Evolutionary conservation across 2,888 invertebrate species (phyloP), one percentile per base, ranked within the genome.

Genomic region (Mythimna ferrago): DNA sequence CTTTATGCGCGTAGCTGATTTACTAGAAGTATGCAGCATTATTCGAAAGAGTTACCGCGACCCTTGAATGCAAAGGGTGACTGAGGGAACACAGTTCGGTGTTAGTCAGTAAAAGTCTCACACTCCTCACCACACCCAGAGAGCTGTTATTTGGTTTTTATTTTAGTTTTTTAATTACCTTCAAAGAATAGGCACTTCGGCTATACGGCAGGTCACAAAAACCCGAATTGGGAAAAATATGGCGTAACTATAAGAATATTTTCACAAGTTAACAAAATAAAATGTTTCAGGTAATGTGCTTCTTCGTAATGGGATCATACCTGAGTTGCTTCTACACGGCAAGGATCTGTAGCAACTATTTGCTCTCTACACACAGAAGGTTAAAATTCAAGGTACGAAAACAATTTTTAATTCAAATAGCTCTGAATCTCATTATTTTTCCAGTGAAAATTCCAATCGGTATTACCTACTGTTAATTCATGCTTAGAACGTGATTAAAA

Each of bases 311-410:
- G 38, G 95, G 95, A 63, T 73, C 91, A 2, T 95, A 94, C 79
- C 76, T 95, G n/a, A 85, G 86, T 54, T 93, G 90, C 74, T 92
- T 93, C 77, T 96, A 95, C 78, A 90, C 90, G 5, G 93, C 95
- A 4, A 93, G 89, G 83, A 90, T 96, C 68, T 93, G 95, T 84
- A 93, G 94, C 71, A 80, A 93, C 44, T 95, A 93, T 79, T 87
- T 94, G 73, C 89, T 95, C 32, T 90, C 90, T 0, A 92, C 93
- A 19, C 91, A 92, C 80, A 90, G 96, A 78, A 94, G 89, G 82
- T 86, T 92, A 68, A 92, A 92, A 86, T 96, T 96, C 82, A 95
- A 93, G 93, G 96, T 94, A 88, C 76, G 79, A 76, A 73, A 75
- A 71, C 64, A 70, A 48, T 65, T 62, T 80, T 72, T 53, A 76